phyloP scores from a whole-genome alignment of 2,797 vertebrate species.

The Valencia hispanica region DNA sequence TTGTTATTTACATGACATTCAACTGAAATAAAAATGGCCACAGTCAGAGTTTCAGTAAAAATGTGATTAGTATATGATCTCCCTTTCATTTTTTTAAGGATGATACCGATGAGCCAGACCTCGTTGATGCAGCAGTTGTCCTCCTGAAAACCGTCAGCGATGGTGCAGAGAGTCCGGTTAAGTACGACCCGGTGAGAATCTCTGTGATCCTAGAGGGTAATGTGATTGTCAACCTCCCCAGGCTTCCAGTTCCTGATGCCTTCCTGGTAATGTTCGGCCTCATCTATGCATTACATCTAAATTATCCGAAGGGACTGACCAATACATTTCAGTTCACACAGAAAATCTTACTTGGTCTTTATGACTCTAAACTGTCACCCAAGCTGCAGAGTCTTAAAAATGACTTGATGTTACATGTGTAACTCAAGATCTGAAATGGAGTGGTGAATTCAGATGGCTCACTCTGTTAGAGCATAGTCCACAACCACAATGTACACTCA shows the following conservation, averaged over 20 bases:
- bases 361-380: constrained; percentile 33
- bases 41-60: background rate
- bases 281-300: too few relatives aligned
- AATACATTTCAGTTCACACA: constrained; percentile 50
- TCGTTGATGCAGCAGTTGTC: background rate
- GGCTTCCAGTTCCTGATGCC: constrained; percentile 32
- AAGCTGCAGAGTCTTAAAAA: constrained; percentile 22
- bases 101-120: constrained; percentile 10
- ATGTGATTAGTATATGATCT: constrained; percentile 1
- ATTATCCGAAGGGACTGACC: too few relatives aligned
- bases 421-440: constrained; percentile 1
- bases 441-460: background rate
- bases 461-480: background rate
- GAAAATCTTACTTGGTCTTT: constrained; percentile 45
- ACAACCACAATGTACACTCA: too few relatives aligned
- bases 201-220: constrained; percentile 7
- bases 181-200: constrained; percentile 20
- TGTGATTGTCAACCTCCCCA: constrained; percentile 9
- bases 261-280: too few relatives aligned
- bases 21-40: background rate
- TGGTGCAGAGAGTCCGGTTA: background rate
- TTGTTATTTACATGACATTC: background rate
- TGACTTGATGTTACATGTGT: constrained; percentile 5
- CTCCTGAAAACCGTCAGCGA: constrained; percentile 7
- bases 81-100: constrained; percentile 11